phyloP scores from a whole-genome alignment of 2,888 invertebrate genomes.

The Azorinus chamasolen region DNA sequence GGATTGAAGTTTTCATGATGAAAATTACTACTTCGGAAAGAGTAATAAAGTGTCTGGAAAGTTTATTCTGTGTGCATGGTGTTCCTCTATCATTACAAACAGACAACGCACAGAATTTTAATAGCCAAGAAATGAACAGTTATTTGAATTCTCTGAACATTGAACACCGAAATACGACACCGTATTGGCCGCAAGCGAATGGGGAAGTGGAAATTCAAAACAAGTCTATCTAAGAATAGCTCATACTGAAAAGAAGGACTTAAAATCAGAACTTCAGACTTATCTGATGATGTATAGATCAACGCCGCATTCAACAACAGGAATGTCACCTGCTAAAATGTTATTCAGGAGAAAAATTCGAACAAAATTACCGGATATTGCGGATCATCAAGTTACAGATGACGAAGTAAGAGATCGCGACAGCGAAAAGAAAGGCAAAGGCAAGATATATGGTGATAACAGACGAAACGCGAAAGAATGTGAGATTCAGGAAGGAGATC shows the following conservation, averaged over 20 bases:
- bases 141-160: slow-evolving; percentile 45
- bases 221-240: no score
- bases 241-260: no score
- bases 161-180: slow-evolving; percentile 48
- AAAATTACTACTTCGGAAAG: slow-evolving; percentile 55
- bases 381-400: slow-evolving; percentile 6
- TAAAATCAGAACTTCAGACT: slow-evolving; percentile 34
- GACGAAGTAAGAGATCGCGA: slow-evolving; percentile 36
- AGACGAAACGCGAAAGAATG: slow-evolving; percentile 32
- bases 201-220: slow-evolving; percentile 65
- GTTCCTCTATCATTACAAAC: slow-evolving; percentile 51
- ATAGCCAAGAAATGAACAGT: slow-evolving; percentile 36
- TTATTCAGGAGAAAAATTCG: slow-evolving; percentile 52
- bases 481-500: slow-evolving; percentile 48
- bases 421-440: slow-evolving; percentile 30
- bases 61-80: slow-evolving; percentile 56
- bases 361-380: slow-evolving; percentile 48
- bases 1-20: slow-evolving; percentile 50
- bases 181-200: slow-evolving; percentile 59
- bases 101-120: slow-evolving; percentile 62
- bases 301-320: slow-evolving; percentile 57
- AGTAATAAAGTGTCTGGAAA: slow-evolving; percentile 27
- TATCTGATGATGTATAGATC: slow-evolving; percentile 51
- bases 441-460: slow-evolving; percentile 43
- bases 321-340: slow-evolving; percentile 41